Evolutionary conservation across 2,797 vertebrate genomes (phyloP), one percentile per base, ranked within the genome.

Genomic region (Telmatherina bonti): DNA sequence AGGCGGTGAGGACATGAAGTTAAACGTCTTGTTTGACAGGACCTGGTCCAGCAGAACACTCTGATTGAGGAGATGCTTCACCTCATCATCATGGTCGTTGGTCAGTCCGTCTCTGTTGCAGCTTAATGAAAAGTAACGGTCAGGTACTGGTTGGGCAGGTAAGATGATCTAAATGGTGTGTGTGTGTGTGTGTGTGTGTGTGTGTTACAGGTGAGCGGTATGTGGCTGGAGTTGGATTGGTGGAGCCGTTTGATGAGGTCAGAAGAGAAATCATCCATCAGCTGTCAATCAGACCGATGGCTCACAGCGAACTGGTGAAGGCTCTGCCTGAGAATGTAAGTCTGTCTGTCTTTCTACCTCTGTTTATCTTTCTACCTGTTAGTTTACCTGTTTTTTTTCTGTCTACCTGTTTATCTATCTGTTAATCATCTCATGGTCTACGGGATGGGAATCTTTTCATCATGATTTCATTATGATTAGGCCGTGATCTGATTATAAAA

Each of bases 51-150:
- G 84, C 98, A 99, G 89, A 99, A 98, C 88, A 99, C 96, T 33
- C 93, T 99, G 55, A 97, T 99, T 29, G 98, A 99, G 80, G 98
- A 99, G 92, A 97, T 99, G 96, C 91, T 99, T 0, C 96, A 98
- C 76, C 95, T 99, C 81, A 94, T 99, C 90, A 97, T 99, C 86
- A 99, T 99, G 96, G 94, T 97, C 27, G 94, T 96, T 33, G 96
- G 97, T 99, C 92, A 96, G 97, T 88, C 30, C 1, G 13, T 66
- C 52, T 62, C 16, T 67, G 36, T 41, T 29, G 47, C 47, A 51
- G 7, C 10, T 6, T 12, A 18, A 27, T 10, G 0, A 12, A 35
- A 18, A 58, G 6, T 2, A 41, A 41, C 18, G 38, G 38, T 16
- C 38, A 3, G 22, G 26, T 9, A n/a, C 9, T 18, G 30, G 27